phyloP scores from a whole-genome alignment of 2,888 invertebrate genomes.

The Acanthosepion lycidas region DNA sequence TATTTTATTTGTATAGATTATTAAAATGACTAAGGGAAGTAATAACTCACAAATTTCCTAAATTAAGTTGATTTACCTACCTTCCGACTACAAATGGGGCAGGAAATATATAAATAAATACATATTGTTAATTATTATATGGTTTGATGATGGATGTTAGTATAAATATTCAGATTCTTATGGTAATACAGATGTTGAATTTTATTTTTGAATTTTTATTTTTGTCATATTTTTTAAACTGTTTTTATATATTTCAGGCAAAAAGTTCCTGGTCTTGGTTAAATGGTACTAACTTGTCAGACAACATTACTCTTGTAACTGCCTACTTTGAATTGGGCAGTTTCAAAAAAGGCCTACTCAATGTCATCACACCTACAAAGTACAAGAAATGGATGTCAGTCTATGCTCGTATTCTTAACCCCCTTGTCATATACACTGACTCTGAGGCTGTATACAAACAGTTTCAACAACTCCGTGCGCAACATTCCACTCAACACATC shows the following conservation, averaged over 20 bases:
- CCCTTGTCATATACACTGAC: conserved; percentile 64
- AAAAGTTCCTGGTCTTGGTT: not conserved
- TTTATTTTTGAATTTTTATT: too few species aligned
- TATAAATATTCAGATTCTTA: too few species aligned
- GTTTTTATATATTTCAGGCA: not conserved
- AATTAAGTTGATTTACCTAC: too few species aligned
- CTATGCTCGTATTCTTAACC: conserved; percentile 63
- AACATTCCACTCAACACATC: conserved; percentile 52
- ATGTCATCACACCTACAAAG: conserved; percentile 39
- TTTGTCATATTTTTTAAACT: too few species aligned
- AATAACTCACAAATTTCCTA: too few species aligned
- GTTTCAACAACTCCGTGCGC: conserved; percentile 55
- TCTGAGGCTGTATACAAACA: conserved; percentile 54
- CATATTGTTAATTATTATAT: too few species aligned
- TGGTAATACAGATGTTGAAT: too few species aligned
- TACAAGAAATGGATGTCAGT: conserved; percentile 66
- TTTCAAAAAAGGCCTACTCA: not conserved
- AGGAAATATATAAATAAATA: too few species aligned
- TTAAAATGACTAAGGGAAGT: too few species aligned
- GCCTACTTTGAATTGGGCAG: conserved; percentile 38
- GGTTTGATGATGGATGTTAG: too few species aligned
- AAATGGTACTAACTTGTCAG: not conserved
- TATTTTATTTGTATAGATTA: too few species aligned
- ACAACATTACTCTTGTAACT: conserved; percentile 37
- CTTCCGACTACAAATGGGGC: too few species aligned